Conservation (phyloP, 2,113 vertebrate genomes). For the Seriola aureovittata region DNA sequence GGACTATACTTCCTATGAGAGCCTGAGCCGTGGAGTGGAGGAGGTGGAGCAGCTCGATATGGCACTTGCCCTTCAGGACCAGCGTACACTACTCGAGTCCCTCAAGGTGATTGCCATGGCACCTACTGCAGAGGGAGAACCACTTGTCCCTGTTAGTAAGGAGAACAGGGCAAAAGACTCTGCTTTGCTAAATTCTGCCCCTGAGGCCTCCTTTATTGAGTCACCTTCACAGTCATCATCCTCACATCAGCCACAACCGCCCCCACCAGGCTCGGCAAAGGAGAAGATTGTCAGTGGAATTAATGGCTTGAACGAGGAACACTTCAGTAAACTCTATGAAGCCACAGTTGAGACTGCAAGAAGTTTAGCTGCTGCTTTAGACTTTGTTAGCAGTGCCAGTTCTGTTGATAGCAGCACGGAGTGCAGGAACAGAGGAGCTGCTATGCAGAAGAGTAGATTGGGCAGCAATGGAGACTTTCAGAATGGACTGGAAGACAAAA, state of each 20-base stretch:
- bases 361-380: conserved; percentile 93
- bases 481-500: conserved; percentile 40
- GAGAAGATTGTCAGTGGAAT: conserved; percentile 88
- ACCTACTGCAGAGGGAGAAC: conserved; percentile 86
- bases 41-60: conserved; percentile 96
- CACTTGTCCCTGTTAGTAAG: conserved; percentile 61
- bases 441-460: conserved; percentile 3
- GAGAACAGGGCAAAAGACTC: conserved; percentile 17
- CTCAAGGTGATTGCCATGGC: conserved; percentile 94
- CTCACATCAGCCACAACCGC: conserved; percentile 20
- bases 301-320: conserved; percentile 90
- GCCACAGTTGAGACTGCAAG: conserved; percentile 94
- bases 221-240: conserved; percentile 24
- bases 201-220: conserved; percentile 31
- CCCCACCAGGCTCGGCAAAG: conserved; percentile 73
- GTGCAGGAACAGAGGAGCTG: conserved; percentile 23
- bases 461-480: conserved; percentile 24
- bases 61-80: conserved; percentile 97
- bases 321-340: conserved; percentile 92
- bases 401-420: conserved; percentile 35
- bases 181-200: conserved; percentile 3
- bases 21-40: conserved; percentile 92
- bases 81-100: conserved; percentile 93
- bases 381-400: conserved; percentile 89
- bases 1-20: conserved; percentile 95